Percentiles rank a stretch among this genome's conserved stretches.
Evolutionary conservation across 2,797 vertebrate species (phyloP).

Genomic region (Pitangus sulphuratus): DNA sequence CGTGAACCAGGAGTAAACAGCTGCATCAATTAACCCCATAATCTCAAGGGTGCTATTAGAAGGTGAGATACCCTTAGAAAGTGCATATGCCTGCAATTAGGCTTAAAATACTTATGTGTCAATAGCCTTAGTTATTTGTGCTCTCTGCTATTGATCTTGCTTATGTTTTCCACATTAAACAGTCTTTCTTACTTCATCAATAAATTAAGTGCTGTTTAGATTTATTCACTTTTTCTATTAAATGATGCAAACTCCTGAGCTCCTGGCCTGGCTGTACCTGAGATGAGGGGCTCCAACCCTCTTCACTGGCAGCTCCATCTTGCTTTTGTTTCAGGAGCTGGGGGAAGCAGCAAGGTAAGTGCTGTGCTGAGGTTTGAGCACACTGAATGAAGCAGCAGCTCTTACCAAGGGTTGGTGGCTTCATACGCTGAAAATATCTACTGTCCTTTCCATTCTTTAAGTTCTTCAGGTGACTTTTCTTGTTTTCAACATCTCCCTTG

Average conservation of each 20-base stretch:
- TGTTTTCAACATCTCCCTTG: not conserved
- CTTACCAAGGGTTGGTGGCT: not conserved
- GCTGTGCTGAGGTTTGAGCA: not conserved
- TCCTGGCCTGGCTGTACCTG: not conserved
- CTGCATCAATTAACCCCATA: slow-evolving; percentile 92
- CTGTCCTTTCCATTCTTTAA: not conserved
- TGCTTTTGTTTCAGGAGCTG: slow-evolving; percentile 10
- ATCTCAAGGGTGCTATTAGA: slow-evolving; percentile 87
- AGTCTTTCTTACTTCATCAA: slow-evolving; percentile 64
- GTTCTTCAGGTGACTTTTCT: not conserved
- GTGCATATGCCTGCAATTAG: slow-evolving; percentile 87
- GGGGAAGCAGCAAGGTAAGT: not conserved
- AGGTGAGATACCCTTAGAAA: slow-evolving; percentile 88
- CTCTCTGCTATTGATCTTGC: slow-evolving; percentile 76
- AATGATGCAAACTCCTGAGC: not conserved
- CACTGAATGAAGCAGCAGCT: not conserved
- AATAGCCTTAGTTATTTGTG: slow-evolving; percentile 83
- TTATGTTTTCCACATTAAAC: slow-evolving; percentile 70
- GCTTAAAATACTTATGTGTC: slow-evolving; percentile 81
- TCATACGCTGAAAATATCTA: not conserved
- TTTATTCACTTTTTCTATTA: slow-evolving; percentile 70
- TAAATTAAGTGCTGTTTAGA: slow-evolving; percentile 65
- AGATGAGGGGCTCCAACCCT: not conserved
- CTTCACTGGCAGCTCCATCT: not conserved
- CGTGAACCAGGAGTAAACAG: slow-evolving; percentile 90